Base-by-base conservation (phyloP, 2,113 vertebrate genomes). In the Xenopus laevis region DNA sequence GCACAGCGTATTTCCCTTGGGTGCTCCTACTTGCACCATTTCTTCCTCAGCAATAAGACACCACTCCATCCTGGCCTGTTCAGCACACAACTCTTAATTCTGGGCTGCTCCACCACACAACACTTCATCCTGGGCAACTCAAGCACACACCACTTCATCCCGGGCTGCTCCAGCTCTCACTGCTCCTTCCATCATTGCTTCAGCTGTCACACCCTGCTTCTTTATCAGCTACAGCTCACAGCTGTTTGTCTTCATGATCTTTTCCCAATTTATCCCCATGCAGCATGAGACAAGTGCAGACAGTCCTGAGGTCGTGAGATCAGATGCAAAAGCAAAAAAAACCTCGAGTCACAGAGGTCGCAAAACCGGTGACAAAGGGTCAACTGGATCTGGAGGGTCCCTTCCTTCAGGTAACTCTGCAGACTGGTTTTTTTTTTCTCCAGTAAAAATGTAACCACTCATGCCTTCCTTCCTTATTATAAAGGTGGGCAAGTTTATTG, bases 331-430 rank as follows among this genome's bases (percentile, higher is more conserved):
- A 83, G 84, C 90, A 78, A 93, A 94, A 87, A 98, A 94, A 82
- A 88, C 91, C 84, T 93, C 92, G 18, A 90, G 91, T 77, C 95
- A 96, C 79, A 94, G 93, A 72, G 92, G 92, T 9, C 96, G 94
- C 78, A 97, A 96, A 79, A 85, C 87, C 0, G 93, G 92, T 65
- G 91, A 89, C 33, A 93, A 93, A 70, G 93, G 91, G 80, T 84
- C 84, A 0, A 70, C 62, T 16, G 89, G 91, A 78, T 92, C 93
- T 84, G 90, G 91, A 60, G 91, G 66, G 16, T 16, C 66, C 20
- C 61, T 66, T 16, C 61, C 73, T 63, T 55, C 59, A 57, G 73
- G 73, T 76, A 63, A 23, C 5, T 10, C 20, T 5, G 13, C 58
- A 21, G 8, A 58, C 23, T 27, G 2, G 9, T 60, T 8, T 60